These are phyloP conservation scores for Platysternon megacephalum DNA, from an alignment of 2,113 vertebrate species.

Conservation along the genomic window DNA sequence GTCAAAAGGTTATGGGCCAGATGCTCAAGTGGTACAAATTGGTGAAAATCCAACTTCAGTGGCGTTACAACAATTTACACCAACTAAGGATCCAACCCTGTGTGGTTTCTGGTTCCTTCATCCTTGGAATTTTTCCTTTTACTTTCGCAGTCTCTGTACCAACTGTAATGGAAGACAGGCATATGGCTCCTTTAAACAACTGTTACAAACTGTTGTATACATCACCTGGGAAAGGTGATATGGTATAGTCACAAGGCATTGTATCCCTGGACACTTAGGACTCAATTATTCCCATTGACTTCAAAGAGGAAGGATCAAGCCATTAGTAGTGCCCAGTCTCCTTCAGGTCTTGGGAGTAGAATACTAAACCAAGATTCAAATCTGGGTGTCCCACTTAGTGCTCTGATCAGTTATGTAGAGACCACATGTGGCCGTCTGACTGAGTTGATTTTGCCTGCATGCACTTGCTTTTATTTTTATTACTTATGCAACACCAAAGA, in stretches of 20 bases:
- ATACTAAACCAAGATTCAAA: background rate
- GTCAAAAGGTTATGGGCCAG: background rate
- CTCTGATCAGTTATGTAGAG: background rate
- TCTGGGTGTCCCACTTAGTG: background rate
- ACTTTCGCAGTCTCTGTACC: background rate
- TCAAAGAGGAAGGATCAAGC: background rate
- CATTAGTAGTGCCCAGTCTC: background rate
- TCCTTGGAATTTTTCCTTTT: background rate
- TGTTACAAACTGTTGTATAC: background rate
- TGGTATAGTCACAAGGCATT: background rate
- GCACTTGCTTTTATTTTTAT: background rate
- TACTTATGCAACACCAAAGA: background rate
- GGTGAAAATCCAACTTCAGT: background rate
- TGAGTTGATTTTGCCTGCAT: background rate
- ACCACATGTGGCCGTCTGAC: background rate
- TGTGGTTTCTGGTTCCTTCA: background rate
- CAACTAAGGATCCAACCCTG: background rate
- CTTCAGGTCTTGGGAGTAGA: background rate
- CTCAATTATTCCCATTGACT: fast-evolving
- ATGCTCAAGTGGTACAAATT: background rate
- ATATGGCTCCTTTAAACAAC: background rate
- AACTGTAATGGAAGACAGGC: background rate
- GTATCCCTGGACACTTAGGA: background rate
- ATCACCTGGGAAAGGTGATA: background rate
- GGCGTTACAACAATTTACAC: background rate